Evolutionary conservation across 2,113 vertebrate genomes (phyloP).

Genomic region (Chunga burmeisteri): DNA sequence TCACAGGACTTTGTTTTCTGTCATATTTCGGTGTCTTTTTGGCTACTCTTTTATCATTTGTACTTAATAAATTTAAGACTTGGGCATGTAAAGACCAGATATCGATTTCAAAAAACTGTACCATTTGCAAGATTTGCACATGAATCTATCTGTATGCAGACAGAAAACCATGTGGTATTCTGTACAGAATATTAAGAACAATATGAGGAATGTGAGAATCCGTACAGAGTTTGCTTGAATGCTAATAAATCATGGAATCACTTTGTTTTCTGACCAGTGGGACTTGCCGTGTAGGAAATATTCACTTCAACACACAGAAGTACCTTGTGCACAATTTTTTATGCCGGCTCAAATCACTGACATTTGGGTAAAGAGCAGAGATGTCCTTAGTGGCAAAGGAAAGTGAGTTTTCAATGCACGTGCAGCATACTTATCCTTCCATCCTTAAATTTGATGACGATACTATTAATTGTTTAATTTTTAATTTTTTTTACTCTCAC

Average conservation of each 20-base stretch:
- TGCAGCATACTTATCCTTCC: background rate
- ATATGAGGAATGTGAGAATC: background rate
- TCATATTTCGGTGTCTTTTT: conserved; percentile 9
- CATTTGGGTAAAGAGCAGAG: background rate
- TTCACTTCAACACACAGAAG: background rate
- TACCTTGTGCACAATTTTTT: background rate
- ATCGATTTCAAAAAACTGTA: background rate
- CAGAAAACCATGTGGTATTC: background rate
- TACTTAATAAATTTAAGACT: background rate
- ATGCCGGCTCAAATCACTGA: background rate
- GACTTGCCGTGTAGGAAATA: conserved; percentile 8
- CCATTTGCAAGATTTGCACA: background rate
- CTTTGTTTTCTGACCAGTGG: conserved; percentile 16
- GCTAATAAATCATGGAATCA: conserved; percentile 55
- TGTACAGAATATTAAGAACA: conserved; percentile 39
- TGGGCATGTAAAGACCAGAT: background rate
- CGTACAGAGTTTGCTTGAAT: conserved; percentile 57
- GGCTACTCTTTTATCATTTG: background rate
- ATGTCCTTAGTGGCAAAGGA: background rate
- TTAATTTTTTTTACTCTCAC: background rate
- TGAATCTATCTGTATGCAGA: conserved; percentile 12
- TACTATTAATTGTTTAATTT: background rate
- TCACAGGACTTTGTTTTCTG: background rate
- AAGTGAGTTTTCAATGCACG: background rate
- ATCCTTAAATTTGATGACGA: background rate